These are phyloP conservation scores for Hemistola chrysoprasaria DNA, from an alignment of 2,888 invertebrate genomes.

Conservation along the genomic window DNA sequence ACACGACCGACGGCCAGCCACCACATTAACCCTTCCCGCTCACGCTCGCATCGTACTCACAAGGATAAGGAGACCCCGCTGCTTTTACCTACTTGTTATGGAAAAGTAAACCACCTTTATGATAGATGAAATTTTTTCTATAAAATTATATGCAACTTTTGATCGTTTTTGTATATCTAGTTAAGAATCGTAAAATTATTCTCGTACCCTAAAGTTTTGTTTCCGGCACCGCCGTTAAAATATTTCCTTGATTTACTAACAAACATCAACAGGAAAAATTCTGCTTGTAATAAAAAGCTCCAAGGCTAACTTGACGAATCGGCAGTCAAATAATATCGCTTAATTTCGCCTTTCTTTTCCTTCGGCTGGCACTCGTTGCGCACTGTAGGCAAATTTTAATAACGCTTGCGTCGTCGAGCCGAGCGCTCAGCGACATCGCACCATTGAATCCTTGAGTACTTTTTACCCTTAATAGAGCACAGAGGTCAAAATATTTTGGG, in stretches of 20 bases:
- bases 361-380: slow-evolving; percentile 54
- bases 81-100: slow-evolving; percentile 29
- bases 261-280: slow-evolving; percentile 16
- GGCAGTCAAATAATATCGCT: slow-evolving; percentile 61
- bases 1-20: slow-evolving; percentile 50
- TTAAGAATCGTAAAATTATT: not conserved
- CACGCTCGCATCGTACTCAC: slow-evolving; percentile 34
- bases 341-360: slow-evolving; percentile 63
- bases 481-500: slow-evolving; percentile 41
- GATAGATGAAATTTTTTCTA: no score
- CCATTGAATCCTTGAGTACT: slow-evolving; percentile 64
- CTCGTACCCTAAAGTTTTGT: slow-evolving; percentile 1
- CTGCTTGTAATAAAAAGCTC: slow-evolving; percentile 26
- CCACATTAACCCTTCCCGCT: slow-evolving; percentile 58
- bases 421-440: slow-evolving; percentile 55
- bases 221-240: slow-evolving; percentile 11
- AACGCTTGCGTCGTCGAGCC: slow-evolving; percentile 61
- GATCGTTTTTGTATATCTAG: no score
- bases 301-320: slow-evolving; percentile 48
- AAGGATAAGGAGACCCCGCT: slow-evolving; percentile 42
- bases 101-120: slow-evolving; percentile 14
- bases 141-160: no score
- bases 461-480: slow-evolving; percentile 51
- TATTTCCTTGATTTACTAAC: slow-evolving; percentile 16
- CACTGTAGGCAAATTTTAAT: slow-evolving; percentile 70